These are phyloP conservation scores for Drosophila mettleri DNA, from an alignment of 2,888 invertebrate genomes.

Conservation along the genomic window DNA sequence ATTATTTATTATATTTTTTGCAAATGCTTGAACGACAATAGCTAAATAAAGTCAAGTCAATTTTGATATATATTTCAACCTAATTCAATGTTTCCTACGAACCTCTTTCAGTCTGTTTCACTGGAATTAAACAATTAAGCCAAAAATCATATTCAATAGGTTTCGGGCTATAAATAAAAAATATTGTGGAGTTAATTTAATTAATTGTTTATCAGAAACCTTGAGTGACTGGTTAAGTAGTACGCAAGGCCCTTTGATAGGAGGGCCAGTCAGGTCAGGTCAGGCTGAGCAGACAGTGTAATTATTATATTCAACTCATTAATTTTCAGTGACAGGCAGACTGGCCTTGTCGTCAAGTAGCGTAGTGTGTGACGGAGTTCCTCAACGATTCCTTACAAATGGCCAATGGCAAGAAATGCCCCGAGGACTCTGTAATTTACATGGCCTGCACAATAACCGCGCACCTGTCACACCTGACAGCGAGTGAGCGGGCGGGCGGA, in stretches of 20 bases:
- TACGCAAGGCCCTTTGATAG: background rate
- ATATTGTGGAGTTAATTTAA: conserved; percentile 38
- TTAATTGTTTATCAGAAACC: conserved; percentile 65
- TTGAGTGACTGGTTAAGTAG: conserved; percentile 8
- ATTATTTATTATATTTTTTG: too few relatives aligned
- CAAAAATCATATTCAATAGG: background rate
- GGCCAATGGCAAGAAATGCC: background rate
- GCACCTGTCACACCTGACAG: conserved; percentile 65
- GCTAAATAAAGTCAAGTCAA: too few relatives aligned
- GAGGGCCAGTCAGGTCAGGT: too few relatives aligned
- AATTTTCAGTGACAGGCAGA: conserved; percentile 60
- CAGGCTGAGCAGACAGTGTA: conserved; percentile 1
- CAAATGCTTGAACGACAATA: too few relatives aligned
- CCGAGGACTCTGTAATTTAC: conserved; percentile 12
- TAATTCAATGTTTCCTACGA: too few relatives aligned
- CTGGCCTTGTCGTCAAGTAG: conserved; percentile 14
- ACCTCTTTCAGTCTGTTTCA: too few relatives aligned
- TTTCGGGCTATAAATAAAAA: background rate
- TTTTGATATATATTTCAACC: too few relatives aligned
- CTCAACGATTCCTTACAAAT: background rate
- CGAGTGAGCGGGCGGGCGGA: conserved; percentile 44
- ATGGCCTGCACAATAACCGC: conserved; percentile 52
- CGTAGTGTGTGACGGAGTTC: conserved; percentile 60
- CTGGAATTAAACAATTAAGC: background rate
- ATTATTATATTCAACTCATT: conserved; percentile 43